These are phyloP conservation scores for Hippocampus guttulatus DNA, from an alignment of 2,113 vertebrate species.

Conservation along the genomic window DNA sequence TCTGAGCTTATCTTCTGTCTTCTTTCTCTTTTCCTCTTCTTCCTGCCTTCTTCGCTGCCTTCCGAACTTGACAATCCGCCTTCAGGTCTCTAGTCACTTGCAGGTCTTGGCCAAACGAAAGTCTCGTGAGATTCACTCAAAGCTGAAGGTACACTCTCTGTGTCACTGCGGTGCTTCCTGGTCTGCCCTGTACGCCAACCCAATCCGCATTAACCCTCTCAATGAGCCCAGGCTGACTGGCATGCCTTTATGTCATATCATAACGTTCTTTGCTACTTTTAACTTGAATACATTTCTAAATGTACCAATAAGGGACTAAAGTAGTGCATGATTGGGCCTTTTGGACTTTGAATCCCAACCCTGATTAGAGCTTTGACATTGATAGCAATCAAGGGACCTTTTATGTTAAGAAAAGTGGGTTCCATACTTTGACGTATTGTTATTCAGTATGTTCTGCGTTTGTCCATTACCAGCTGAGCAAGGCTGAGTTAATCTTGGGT, in stretches of 20 bases:
- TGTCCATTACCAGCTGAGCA: background rate
- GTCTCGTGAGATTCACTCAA: slow-evolving; percentile 97
- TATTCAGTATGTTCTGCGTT: background rate
- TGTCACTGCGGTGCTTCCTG: slow-evolving; percentile 29
- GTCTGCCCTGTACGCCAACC: slow-evolving; percentile 40
- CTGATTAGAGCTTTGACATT: background rate
- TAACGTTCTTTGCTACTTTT: background rate
- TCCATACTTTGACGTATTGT: background rate
- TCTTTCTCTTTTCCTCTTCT: slow-evolving; percentile 51
- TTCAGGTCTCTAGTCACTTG: slow-evolving; percentile 98
- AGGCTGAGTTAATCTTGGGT: background rate
- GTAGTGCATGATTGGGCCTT: background rate
- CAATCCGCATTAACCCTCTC: slow-evolving; percentile 2
- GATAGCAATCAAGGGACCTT: background rate
- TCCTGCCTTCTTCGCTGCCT: slow-evolving; percentile 56
- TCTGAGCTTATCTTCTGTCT: slow-evolving; percentile 67
- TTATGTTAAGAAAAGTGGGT: background rate
- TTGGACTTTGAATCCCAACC: background rate
- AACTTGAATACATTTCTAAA: background rate
- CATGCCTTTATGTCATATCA: background rate
- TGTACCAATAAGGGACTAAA: background rate
- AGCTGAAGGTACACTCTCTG: slow-evolving; percentile 83
- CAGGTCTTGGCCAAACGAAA: slow-evolving; percentile 98
- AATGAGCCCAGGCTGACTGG: slow-evolving; percentile 1
- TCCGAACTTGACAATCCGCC: slow-evolving; percentile 61